Base-by-base conservation (phyloP, 2,113 vertebrate genomes). In the Thamnaconus septentrionalis region DNA sequence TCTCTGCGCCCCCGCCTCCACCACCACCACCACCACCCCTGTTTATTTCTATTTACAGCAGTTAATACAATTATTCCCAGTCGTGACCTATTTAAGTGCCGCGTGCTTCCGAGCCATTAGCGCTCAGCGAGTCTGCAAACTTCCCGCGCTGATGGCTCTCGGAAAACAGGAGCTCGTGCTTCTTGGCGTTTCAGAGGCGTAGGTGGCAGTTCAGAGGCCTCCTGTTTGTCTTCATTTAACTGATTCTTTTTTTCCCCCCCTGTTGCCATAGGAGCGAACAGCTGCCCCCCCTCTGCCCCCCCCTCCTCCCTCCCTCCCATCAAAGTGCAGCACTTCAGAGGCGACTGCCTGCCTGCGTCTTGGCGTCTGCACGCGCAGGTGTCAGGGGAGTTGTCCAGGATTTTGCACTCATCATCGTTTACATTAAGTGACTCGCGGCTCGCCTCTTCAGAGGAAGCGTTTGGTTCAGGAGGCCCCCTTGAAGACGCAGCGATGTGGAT, bases 151-250 rank as follows among this genome's bases (percentile, higher is more conserved):
- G 87, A 90, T 88, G 81, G 79, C 82, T 90, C 77, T 80, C 83
- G 80, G 83, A 85, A 86, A 85, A 31, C 18, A 31, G 64, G 82
- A 83, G 85, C 73, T 83, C 87, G 79, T 87, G 82, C 85, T 89
- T 87, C 88, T 86, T 65, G 69, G 82, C 57, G 78, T 43, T 31
- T 31, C 18, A 31, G 18, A 41, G 2, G 83, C 68, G 89, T 89
- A 87, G 89, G 89, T 87, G 89, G 86, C 85, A 79, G 90, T 90
- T 91, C 80, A 89, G 82, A 91, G 84, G 80, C 80, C 85, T 85
- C 74, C 74, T 89, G 85, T 87, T 88, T 90, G 84, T 90, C 85
- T 90, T 90, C 84, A 88, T 89, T 90, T 87, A 88, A 88, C 74
- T 75, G 82, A 84, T 85, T 83, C 84, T 31, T 31, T 31, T 31